Conservation (phyloP, 2,113 vertebrate genomes). For the Pimephales promelas region DNA sequence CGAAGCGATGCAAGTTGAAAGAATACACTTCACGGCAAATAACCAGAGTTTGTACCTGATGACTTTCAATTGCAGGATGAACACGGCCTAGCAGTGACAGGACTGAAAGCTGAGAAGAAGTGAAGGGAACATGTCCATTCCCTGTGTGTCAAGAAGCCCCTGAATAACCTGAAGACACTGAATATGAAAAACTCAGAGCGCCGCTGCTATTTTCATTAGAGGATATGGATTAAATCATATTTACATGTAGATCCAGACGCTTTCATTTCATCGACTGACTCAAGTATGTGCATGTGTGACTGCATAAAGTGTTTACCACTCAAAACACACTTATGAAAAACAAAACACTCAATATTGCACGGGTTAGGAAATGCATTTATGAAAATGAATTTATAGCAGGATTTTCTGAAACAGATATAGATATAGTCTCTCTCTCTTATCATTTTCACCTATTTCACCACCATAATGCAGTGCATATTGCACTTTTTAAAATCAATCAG, state of each 20-base stretch:
- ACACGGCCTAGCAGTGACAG: not conserved
- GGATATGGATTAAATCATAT: slow-evolving; percentile 11
- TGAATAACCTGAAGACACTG: slow-evolving; percentile 22
- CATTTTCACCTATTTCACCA: not conserved
- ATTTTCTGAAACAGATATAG: not conserved
- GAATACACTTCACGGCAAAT: slow-evolving; percentile 23
- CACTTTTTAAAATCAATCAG: not conserved
- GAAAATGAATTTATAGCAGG: not conserved
- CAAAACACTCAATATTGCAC: not conserved
- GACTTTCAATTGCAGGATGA: not conserved
- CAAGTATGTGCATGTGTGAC: not conserved
- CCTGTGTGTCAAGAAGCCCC: slow-evolving; percentile 27
- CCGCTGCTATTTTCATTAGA: not conserved
- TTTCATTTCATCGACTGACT: not conserved
- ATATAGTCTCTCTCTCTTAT: no score
- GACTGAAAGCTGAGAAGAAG: not conserved
- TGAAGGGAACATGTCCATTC: slow-evolving; percentile 22
- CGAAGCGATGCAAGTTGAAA: not conserved
- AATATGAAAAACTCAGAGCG: slow-evolving; percentile 1
- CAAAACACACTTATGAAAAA: slow-evolving; percentile 6
- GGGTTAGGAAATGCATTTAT: slow-evolving; percentile 11
- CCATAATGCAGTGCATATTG: not conserved
- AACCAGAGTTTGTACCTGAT: not conserved
- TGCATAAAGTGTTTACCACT: not conserved
- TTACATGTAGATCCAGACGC: slow-evolving; percentile 16